Base-by-base conservation (phyloP, 1,140 invertebrate genomes). In the Holcopasites calliopsidis region DNA sequence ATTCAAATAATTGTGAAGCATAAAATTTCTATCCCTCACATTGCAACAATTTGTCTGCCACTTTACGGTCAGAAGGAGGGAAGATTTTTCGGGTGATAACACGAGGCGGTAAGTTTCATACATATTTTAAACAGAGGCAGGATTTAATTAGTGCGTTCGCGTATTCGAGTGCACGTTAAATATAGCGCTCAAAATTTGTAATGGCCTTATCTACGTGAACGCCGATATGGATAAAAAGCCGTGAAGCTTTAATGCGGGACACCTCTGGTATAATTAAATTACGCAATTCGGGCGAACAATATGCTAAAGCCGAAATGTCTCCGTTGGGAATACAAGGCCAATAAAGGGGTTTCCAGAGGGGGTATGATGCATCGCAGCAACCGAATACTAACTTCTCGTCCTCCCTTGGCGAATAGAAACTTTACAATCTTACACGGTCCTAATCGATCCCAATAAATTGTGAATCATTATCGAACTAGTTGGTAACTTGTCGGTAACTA, bases 181-280 rank as follows among this genome's bases (percentile, higher is more conserved):
- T 35, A 55, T 35, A 18, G 21, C 54, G 38, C 2, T 73, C 44
- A 73, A 73, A 65, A 73, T 55, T 73, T 40, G 11, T 52, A 26
- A 64, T 58, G 1, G 10, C 0, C 23, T 28, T 62, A 62, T 52
- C 58, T 13, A 7, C 26, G n/a, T 21, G 18, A 16, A 4, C n/a
- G 26, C 54, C 70, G 26, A 62, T 54, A 42, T 21, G n/a, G 35
- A 26, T 54, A 52, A 72, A 60, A 64, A 33, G 1, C n/a, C n/a
- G 10, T 44, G 0, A 23, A 40, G n/a, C 26, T 23, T 7, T 3
- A 31, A 23, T 33, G 7, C 16, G 1, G 13, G 7, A 10, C 10
- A 10, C 40, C n/a, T 3, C 18, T 26, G 11, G 13, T 23, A 6
- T 54, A 64, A 73, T 64, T 73, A 40, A 64, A 64, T 73, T 54